These are phyloP conservation scores for Sphinx pinastri DNA, from an alignment of 2,888 invertebrate species.

Conservation along the genomic window DNA sequence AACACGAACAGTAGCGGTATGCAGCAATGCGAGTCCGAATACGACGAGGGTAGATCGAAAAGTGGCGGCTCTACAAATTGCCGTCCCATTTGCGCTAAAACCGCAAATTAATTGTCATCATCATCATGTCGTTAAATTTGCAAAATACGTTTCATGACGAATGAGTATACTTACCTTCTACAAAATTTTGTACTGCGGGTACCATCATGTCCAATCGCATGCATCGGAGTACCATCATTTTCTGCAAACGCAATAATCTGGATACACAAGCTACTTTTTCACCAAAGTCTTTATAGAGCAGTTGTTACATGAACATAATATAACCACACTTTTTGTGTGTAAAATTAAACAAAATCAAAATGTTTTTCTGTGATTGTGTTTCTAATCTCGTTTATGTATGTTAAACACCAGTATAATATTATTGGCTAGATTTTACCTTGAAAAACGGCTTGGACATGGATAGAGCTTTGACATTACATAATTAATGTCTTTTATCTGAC, in stretches of 20 bases:
- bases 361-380: too few relatives aligned
- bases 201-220: constrained; percentile 95
- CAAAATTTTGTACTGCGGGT: constrained; percentile 89
- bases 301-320: too few relatives aligned
- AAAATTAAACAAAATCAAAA: not conserved
- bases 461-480: too few relatives aligned
- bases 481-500: too few relatives aligned
- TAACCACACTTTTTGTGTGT: not conserved
- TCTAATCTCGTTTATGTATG: too few relatives aligned
- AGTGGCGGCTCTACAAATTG: constrained; percentile 95
- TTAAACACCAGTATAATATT: too few relatives aligned
- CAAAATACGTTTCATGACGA: not conserved
- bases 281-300: too few relatives aligned
- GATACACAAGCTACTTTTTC: not conserved
- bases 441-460: too few relatives aligned
- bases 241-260: constrained; percentile 73
- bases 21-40: constrained; percentile 92
- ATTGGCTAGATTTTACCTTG: too few relatives aligned
- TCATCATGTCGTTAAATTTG: not conserved
- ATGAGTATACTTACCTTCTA: constrained; percentile 78
- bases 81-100: constrained; percentile 87
- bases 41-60: constrained; percentile 93
- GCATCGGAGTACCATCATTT: constrained; percentile 90
- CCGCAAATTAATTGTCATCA: not conserved
- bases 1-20: constrained; percentile 96